Conservation (phyloP, 2,113 vertebrate genomes). For the Ceratotherium simum region DNA sequence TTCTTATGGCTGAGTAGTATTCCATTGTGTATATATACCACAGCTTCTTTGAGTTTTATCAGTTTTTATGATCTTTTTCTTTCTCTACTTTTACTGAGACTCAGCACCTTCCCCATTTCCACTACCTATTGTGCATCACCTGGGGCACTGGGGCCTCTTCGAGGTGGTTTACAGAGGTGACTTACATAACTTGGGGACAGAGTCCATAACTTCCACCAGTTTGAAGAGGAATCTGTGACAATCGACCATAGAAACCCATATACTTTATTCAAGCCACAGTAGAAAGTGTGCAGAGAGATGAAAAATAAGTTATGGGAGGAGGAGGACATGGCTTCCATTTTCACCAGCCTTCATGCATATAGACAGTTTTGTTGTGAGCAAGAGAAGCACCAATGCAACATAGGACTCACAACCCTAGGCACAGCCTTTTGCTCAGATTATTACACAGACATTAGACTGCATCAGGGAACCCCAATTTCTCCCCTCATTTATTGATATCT, state of each 20-base stretch:
- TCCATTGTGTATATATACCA: no score
- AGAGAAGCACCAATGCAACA: background rate
- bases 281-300: background rate
- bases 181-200: background rate
- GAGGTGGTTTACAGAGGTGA: background rate
- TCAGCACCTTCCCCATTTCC: background rate
- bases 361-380: background rate
- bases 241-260: fast-evolving
- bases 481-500: background rate
- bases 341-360: background rate
- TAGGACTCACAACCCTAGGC: background rate
- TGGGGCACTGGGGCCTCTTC: background rate
- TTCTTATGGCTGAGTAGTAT: no score
- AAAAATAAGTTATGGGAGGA: background rate
- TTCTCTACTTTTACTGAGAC: background rate
- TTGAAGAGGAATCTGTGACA: background rate
- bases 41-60: no score
- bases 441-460: background rate
- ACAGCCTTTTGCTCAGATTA: background rate
- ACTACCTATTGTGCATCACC: background rate
- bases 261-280: background rate
- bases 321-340: background rate
- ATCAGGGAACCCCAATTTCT: background rate
- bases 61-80: background rate
- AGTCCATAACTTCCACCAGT: background rate